Percentiles rank a stretch among this genome's conserved stretches.
These are phyloP conservation scores for Coleophora flavipennella DNA, from an alignment of 2,888 invertebrate genomes.

Conservation along the genomic window DNA sequence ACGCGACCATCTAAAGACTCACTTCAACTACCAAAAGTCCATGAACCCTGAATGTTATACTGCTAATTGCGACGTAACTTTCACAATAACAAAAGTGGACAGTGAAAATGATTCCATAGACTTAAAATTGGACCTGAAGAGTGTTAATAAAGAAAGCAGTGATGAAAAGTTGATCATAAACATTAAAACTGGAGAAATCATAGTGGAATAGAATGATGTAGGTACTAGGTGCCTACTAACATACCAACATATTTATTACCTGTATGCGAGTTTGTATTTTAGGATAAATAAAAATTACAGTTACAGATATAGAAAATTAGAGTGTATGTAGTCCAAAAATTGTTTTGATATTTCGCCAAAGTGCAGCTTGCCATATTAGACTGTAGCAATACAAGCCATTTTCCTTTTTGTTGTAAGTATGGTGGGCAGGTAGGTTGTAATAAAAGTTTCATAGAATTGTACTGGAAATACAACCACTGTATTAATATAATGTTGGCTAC, in stretches of 20 bases:
- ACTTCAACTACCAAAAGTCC: constrained; percentile 76
- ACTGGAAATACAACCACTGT: too few relatives aligned
- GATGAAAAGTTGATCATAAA: constrained; percentile 57
- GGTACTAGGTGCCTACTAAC: too few relatives aligned
- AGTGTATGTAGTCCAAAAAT: constrained; percentile 32
- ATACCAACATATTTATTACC: background rate
- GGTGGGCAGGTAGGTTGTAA: too few relatives aligned
- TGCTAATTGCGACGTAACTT: constrained; percentile 73
- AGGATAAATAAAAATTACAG: constrained; percentile 17
- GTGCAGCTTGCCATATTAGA: constrained; percentile 70
- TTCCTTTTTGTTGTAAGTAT: background rate
- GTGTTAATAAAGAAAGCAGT: constrained; percentile 31
- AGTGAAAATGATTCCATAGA: constrained; percentile 44
- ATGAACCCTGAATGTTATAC: constrained; percentile 74
- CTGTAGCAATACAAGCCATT: constrained; percentile 38
- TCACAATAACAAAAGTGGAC: constrained; percentile 65
- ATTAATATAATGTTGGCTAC: too few relatives aligned
- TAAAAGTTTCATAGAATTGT: too few relatives aligned
- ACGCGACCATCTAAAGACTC: constrained; percentile 84
- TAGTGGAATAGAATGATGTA: constrained; percentile 37
- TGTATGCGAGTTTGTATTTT: constrained; percentile 4
- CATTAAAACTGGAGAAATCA: constrained; percentile 54
- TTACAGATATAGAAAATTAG: constrained; percentile 17
- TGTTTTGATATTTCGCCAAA: constrained; percentile 58
- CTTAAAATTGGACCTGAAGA: constrained; percentile 50